Percentiles rank a stretch among this genome's conserved stretches.
phyloP scores from a whole-genome alignment of 1,140 invertebrate species.

The Drosophila obscura region DNA sequence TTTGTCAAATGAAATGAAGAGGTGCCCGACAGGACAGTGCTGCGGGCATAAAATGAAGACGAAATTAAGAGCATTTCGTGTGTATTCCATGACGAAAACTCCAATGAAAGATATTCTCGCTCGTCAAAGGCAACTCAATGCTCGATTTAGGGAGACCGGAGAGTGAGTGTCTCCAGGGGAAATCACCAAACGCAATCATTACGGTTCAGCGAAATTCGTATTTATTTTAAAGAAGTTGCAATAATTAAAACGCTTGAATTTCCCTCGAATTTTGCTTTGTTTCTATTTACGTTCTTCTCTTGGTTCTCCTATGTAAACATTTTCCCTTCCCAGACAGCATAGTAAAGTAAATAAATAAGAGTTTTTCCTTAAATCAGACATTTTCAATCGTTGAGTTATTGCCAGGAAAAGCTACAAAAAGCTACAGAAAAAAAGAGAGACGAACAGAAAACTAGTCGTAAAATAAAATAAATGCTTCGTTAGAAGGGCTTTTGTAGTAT shows the following conservation, averaged over 20 bases:
- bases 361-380: slow-evolving; percentile 19
- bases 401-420: not conserved
- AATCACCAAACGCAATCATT: slow-evolving; percentile 25
- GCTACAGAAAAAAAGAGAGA: not conserved
- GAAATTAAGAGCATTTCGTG: slow-evolving; percentile 22
- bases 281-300: not conserved
- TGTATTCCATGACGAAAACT: slow-evolving; percentile 12
- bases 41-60: slow-evolving; percentile 30
- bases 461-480: slow-evolving; percentile 75
- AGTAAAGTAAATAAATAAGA: not conserved
- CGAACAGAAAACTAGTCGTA: slow-evolving; percentile 16
- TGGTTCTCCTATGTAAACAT: not conserved
- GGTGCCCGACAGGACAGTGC: slow-evolving; percentile 49
- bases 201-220: not conserved
- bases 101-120: not conserved
- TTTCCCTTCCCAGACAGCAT: not conserved
- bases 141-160: slow-evolving; percentile 2
- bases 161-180: slow-evolving; percentile 55
- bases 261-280: not conserved
- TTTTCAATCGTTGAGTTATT: slow-evolving; percentile 50
- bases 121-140: slow-evolving; percentile 38
- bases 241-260: slow-evolving; percentile 1
- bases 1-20: slow-evolving; percentile 69
- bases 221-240: too few relatives aligned
- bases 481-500: slow-evolving; percentile 63